Evolutionary conservation across 2,888 invertebrate genomes (phyloP).

Genomic region (Amphipyra tragopoginis): DNA sequence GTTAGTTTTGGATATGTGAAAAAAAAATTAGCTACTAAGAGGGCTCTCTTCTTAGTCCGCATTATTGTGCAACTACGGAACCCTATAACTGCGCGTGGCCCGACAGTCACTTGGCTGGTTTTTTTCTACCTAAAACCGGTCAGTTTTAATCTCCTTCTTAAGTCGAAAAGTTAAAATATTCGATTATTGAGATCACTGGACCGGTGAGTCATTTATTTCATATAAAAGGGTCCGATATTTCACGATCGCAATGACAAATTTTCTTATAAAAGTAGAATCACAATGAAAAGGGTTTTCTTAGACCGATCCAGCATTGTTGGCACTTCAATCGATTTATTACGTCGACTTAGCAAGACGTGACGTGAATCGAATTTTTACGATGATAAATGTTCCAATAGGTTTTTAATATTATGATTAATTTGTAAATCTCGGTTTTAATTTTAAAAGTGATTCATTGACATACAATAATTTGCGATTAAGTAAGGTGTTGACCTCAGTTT

Average conservation of each 20-base stretch:
- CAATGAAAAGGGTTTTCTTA: conserved; percentile 45
- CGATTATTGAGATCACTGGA: conserved; percentile 43
- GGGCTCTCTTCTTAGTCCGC: too few species aligned
- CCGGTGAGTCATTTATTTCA: conserved; percentile 44
- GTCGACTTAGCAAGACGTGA: conserved; percentile 38
- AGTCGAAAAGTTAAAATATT: conserved; percentile 29
- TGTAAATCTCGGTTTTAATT: conserved; percentile 4
- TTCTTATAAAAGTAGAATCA: conserved; percentile 31
- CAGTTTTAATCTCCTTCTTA: conserved; percentile 6
- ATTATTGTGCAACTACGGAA: too few species aligned
- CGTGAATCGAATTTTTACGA: conserved; percentile 38
- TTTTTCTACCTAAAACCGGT: background rate
- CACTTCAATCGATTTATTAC: conserved; percentile 43
- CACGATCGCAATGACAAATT: conserved; percentile 49
- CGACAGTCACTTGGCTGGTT: too few species aligned
- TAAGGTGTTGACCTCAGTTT: conserved; percentile 4
- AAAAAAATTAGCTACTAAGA: too few species aligned
- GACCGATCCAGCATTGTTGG: conserved; percentile 36
- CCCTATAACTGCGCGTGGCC: too few species aligned
- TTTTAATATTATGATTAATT: conserved; percentile 20
- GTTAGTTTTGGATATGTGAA: too few species aligned
- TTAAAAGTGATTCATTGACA: conserved; percentile 2
- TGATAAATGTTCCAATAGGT: conserved; percentile 37
- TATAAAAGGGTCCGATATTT: conserved; percentile 42
- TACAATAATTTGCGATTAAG: background rate